Evolutionary conservation across 2,888 invertebrate genomes (phyloP).

Genomic region (Latrodectus hesperus): DNA sequence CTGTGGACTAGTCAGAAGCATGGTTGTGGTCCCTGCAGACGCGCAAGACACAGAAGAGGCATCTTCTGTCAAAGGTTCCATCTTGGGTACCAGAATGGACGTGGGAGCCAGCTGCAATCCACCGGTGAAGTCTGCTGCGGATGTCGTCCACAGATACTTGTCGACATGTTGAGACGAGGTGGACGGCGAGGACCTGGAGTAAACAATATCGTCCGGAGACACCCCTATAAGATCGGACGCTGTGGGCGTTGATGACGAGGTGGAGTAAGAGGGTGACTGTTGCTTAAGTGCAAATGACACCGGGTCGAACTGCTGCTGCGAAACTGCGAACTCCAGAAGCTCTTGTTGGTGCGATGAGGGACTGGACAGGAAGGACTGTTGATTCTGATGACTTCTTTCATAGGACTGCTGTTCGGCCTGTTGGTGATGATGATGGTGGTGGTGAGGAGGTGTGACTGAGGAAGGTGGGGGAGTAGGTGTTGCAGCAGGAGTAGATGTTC

Average conservation of each 20-base stretch:
- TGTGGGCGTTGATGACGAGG: slow-evolving; percentile 32
- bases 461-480: slow-evolving; percentile 22
- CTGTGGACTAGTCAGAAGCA: slow-evolving; percentile 47
- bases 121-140: slow-evolving; percentile 35
- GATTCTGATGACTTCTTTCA: slow-evolving; percentile 31
- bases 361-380: slow-evolving; percentile 45
- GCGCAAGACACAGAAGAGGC: slow-evolving; percentile 57
- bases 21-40: slow-evolving; percentile 66
- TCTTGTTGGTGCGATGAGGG: slow-evolving; percentile 55
- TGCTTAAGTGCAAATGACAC: slow-evolving; percentile 48
- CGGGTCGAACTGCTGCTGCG: slow-evolving; percentile 63
- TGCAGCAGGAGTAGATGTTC: slow-evolving; percentile 30
- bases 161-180: slow-evolving; percentile 12
- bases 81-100: slow-evolving; percentile 69
- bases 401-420: slow-evolving; percentile 6
- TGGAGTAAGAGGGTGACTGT: slow-evolving; percentile 43
- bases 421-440: slow-evolving; percentile 29
- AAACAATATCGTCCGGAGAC: slow-evolving; percentile 53
- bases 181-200: slow-evolving; percentile 47
- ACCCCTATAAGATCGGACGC: slow-evolving; percentile 41
- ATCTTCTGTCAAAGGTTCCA: slow-evolving; percentile 66
- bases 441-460: slow-evolving; percentile 21
- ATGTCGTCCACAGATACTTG: slow-evolving; percentile 49
- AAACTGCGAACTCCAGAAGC: slow-evolving; percentile 56
- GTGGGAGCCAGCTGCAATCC: slow-evolving; percentile 37